Evolutionary conservation across 2,113 vertebrate species (phyloP), one percentile per base, ranked within the genome.

Genomic region (Colossoma macropomum): DNA sequence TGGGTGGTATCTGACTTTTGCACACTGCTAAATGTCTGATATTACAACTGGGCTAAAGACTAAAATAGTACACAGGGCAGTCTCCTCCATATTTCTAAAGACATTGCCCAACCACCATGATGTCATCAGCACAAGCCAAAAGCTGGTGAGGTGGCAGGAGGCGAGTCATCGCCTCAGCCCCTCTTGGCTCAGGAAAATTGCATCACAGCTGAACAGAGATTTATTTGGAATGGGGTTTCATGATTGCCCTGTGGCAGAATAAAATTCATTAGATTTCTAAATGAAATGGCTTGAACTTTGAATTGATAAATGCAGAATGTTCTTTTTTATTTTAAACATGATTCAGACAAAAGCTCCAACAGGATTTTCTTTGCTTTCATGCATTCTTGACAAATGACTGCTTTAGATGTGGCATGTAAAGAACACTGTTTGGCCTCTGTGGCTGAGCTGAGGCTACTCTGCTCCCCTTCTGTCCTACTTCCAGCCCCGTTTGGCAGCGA

Each of bases 131-230:
- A 70, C 23, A 54, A 81, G 50, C 75, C 65, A 30, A 65, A 50
- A 30, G 16, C 69, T 41, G 83, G 41, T 84, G 79, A 72, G 41
- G 41, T 85, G 83, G 45, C 70, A 34, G 72, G 13, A 81, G 30
- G 27, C 34, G 59, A 56, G 45, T 82, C 50, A 74, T 63, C 69
- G 59, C 19, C 12, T 25, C 21, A 45, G 30, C 41, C 70, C 60
- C 54, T 60, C 13, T 21, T 1, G 16, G 32, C 59, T 77, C 48
- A 19, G 10, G 27, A 48, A 32, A 56, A 74, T 74, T 25, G 60
- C 60, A 50, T 78, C 50, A 50, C 41, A 45, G 41, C 4, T 4
- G 30, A 30, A 13, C 25, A 21, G 23, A 75, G 13, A n/a, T 71
- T 77, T 27, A 32, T 19, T 48, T 5, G 21, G 30, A 9, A 1